phyloP scores from a whole-genome alignment of 2,113 vertebrate genomes.

The Amblyornis subalaris region DNA sequence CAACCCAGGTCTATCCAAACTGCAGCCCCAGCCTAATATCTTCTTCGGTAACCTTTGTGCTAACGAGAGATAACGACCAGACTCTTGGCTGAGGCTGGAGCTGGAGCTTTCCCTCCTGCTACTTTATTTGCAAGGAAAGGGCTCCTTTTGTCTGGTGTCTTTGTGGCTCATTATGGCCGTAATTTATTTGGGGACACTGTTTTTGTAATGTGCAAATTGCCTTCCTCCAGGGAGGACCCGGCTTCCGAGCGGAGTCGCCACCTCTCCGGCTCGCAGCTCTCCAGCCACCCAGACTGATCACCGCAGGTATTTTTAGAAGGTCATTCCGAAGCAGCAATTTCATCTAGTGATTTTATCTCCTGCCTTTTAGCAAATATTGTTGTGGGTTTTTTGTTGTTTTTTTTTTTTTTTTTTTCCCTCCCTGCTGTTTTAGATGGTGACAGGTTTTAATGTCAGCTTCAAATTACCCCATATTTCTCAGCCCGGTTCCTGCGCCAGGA shows the following conservation, averaged over 20 bases:
- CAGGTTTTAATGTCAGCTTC: slow-evolving; percentile 57
- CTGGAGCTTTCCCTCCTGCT: background rate
- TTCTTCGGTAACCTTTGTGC: background rate
- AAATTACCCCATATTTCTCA: slow-evolving; percentile 56
- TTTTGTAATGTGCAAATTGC: slow-evolving; percentile 41
- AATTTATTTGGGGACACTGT: background rate
- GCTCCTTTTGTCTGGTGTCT: background rate
- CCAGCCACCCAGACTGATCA: slow-evolving; percentile 16
- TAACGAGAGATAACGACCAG: background rate
- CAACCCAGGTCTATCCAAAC: background rate
- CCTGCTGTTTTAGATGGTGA: slow-evolving; percentile 34
- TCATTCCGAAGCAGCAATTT: slow-evolving; percentile 32
- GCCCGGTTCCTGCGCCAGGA: background rate
- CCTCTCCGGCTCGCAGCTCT: background rate
- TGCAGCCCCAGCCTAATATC: background rate
- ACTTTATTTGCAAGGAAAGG: background rate
- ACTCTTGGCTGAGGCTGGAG: background rate
- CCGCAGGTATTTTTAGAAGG: slow-evolving; percentile 53
- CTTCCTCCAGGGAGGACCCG: background rate
- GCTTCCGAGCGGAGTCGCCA: background rate
- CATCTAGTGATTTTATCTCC: slow-evolving; percentile 48
- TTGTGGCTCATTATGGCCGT: background rate
- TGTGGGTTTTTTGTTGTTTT: background rate
- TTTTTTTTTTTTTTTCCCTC: background rate
- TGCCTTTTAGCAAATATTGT: slow-evolving; percentile 52